A percentile compares a stretch with the other conserved stretches of the same genome.
Conservation (phyloP, 2,797 vertebrate genomes). For the Sarcoramphus papa region DNA sequence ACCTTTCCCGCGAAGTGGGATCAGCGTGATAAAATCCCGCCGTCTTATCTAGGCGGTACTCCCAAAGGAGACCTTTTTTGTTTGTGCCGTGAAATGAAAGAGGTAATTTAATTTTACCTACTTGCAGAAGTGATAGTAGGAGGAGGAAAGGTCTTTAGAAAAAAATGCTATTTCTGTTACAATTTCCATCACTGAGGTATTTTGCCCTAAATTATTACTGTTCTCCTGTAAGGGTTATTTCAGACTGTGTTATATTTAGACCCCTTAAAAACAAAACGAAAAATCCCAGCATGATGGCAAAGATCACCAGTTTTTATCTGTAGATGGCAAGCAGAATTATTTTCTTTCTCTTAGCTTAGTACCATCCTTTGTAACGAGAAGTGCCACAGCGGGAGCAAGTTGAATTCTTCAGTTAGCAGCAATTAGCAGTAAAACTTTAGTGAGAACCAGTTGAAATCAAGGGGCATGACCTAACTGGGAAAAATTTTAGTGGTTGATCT, state of each 20-base stretch:
- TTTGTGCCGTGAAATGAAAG: background rate
- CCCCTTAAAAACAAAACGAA: background rate
- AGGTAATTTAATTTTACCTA: background rate
- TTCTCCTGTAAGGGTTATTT: background rate
- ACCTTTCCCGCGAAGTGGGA: background rate
- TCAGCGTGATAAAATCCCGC: background rate
- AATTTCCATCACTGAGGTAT: background rate
- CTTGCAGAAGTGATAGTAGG: background rate
- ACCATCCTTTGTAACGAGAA: background rate
- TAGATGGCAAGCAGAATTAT: background rate
- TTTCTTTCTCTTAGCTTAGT: background rate
- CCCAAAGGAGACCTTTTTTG: background rate
- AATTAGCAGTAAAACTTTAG: background rate
- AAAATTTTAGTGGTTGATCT: background rate
- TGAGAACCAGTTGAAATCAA: background rate
- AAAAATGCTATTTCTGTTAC: background rate
- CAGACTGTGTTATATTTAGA: background rate
- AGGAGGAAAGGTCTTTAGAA: background rate
- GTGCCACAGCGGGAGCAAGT: background rate
- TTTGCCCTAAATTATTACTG: background rate
- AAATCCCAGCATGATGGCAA: background rate
- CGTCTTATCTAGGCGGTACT: background rate
- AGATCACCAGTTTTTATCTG: background rate
- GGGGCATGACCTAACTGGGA: background rate
- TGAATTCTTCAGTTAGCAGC: background rate